Conservation (phyloP, 2,797 vertebrate genomes). For the Sebastes hubbsi region DNA sequence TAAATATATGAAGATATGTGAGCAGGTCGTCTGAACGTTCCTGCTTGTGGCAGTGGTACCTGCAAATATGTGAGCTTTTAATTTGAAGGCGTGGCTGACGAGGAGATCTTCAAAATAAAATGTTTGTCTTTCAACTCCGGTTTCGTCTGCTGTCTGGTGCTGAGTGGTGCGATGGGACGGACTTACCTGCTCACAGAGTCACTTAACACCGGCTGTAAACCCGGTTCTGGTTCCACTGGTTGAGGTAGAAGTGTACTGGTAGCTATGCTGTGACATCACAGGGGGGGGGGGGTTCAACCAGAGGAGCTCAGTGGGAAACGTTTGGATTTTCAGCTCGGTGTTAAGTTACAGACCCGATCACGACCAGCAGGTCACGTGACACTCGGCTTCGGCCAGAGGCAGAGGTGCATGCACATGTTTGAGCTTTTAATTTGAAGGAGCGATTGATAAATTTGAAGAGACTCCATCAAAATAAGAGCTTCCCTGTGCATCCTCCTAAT, state of each 20-base stretch:
- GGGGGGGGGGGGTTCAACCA: not conserved
- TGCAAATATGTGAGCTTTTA: not conserved
- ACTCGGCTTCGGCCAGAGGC: not conserved
- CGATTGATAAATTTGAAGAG: accelerated
- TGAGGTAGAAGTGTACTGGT: not conserved
- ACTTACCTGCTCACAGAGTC: constrained; percentile 28
- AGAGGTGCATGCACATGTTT: not conserved
- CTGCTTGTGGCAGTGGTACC: not conserved
- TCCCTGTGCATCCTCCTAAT: not conserved
- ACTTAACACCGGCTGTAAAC: not conserved
- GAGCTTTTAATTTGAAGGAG: constrained; percentile 58
- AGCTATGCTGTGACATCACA: constrained; percentile 18
- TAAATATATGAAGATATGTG: too few relatives aligned
- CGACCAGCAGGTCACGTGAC: not conserved
- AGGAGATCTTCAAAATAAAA: not conserved
- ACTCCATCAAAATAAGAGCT: constrained; percentile 64
- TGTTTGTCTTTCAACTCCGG: not conserved
- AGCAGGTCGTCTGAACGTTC: too few relatives aligned
- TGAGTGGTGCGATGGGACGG: not conserved
- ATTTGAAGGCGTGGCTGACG: not conserved
- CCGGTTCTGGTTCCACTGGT: not conserved
- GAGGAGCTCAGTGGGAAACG: constrained; percentile 7
- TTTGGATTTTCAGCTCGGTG: not conserved
- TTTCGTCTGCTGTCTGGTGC: too few relatives aligned
- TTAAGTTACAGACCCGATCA: not conserved